Evolutionary conservation across 2,797 vertebrate genomes (phyloP).

Genomic region (Choloepus didactylus): DNA sequence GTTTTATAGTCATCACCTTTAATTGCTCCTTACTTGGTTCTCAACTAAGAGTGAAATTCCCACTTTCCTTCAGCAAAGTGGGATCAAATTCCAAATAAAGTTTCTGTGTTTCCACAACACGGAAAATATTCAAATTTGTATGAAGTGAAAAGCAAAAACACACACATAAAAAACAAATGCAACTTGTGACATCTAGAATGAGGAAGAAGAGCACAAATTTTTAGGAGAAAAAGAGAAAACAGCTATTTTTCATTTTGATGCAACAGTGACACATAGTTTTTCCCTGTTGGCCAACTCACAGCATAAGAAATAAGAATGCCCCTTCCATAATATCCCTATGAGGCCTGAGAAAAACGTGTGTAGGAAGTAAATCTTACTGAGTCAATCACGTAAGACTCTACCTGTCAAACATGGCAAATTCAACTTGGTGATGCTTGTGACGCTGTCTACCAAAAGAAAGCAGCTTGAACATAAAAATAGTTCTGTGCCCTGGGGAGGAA

Average conservation of each 20-base stretch:
- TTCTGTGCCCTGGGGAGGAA: constrained; percentile 35
- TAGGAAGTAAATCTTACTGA: constrained; percentile 5
- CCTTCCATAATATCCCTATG: background rate
- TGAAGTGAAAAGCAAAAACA: constrained; percentile 38
- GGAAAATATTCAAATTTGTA: background rate
- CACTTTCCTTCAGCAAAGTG: background rate
- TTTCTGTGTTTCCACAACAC: background rate
- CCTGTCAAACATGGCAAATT: constrained; percentile 26
- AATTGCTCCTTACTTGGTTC: background rate
- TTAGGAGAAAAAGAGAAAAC: background rate
- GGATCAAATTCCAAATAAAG: background rate
- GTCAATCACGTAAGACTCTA: constrained; percentile 43
- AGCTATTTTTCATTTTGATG: constrained; percentile 41
- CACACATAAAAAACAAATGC: background rate
- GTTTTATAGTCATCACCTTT: background rate
- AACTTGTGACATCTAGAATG: background rate
- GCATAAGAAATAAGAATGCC: constrained; percentile 2
- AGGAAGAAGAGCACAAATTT: background rate
- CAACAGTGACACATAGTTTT: background rate
- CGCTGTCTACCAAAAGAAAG: background rate
- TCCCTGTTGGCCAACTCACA: background rate
- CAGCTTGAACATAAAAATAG: constrained; percentile 63
- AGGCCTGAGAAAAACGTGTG: background rate
- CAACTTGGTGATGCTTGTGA: background rate
- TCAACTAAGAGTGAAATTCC: background rate